Conservation (phyloP, 2,797 vertebrate genomes). For the Gastrophryne carolinensis region DNA sequence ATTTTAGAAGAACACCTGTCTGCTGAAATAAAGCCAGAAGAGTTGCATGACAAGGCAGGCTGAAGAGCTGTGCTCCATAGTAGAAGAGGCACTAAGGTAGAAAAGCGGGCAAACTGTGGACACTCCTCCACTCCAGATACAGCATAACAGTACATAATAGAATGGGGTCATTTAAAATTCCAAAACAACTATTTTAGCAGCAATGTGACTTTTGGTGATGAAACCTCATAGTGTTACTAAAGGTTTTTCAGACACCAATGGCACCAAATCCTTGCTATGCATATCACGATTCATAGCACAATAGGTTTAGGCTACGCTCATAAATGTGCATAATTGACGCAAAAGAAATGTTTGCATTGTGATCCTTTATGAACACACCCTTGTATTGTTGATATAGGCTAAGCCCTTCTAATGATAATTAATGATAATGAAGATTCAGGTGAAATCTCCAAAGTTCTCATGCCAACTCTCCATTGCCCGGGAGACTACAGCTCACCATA, state of each 20-base stretch:
- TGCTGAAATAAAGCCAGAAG: neutral
- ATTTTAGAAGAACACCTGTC: neutral
- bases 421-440: neutral
- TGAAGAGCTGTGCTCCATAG: no score
- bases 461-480: neutral
- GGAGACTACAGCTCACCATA: constrained; percentile 14
- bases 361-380: constrained; percentile 67
- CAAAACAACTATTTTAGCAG: no score
- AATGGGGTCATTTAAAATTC: no score
- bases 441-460: neutral
- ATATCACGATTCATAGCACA: neutral
- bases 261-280: neutral
- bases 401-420: constrained; percentile 18
- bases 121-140: no score
- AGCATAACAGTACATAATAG: no score
- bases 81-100: no score
- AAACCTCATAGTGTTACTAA: no score
- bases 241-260: neutral
- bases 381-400: no score
- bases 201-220: no score
- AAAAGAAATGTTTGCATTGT: constrained; percentile 34
- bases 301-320: neutral
- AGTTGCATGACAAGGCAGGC: no score
- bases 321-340: neutral
- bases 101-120: no score